Base-by-base conservation (phyloP, 1,140 invertebrate genomes). In the Orchesella cincta region DNA sequence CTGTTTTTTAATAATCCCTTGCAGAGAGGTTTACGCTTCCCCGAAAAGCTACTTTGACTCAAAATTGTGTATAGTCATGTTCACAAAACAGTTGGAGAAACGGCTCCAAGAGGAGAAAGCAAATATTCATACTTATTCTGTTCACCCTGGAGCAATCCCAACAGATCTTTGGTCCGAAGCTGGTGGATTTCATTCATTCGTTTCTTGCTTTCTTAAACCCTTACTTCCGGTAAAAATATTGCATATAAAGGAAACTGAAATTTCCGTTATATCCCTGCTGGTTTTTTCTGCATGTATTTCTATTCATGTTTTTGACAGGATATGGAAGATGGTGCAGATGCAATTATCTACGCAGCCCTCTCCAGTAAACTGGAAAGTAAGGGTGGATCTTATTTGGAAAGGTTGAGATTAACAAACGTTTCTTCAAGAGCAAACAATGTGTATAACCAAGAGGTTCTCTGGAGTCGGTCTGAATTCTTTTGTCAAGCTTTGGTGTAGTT, bases 51-150 rank as follows among this genome's bases (percentile, higher is more conserved):
- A 97, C 84, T 90, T 90, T 31, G 92, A 94, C 84, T 95, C 94
- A 20, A 97, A 97, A 88, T 85, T 96, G 54, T 93, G 93, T 35
- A 93, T 95, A 87, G 86, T 95, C 52, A 88, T 96, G 85, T 92
- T 90, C 79, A 91, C 94, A 0, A 89, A 89, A 78, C 88, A 89
- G 82, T 84, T 96, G 20, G 89, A 93, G 78, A 86, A 86, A 14
- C 78, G 90, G 1, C 83, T 93, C 20, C 84, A 86, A 83, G 83
- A 88, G 20, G 85, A 89, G 73, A 86, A 89, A 1, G 82, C 86
- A 3, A 85, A 86, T 62, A 89, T 96, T 1, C 89, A 90, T 84
- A 87, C 90, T 0, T 91, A 91, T 83, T 88, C 91, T 0, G 90
- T 96, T 18, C 95, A 97, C 39, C 77, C 77, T 36, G 77, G 77